Base-by-base conservation (phyloP, 2,888 invertebrate genomes). In the Liodrosophila aerea region DNA sequence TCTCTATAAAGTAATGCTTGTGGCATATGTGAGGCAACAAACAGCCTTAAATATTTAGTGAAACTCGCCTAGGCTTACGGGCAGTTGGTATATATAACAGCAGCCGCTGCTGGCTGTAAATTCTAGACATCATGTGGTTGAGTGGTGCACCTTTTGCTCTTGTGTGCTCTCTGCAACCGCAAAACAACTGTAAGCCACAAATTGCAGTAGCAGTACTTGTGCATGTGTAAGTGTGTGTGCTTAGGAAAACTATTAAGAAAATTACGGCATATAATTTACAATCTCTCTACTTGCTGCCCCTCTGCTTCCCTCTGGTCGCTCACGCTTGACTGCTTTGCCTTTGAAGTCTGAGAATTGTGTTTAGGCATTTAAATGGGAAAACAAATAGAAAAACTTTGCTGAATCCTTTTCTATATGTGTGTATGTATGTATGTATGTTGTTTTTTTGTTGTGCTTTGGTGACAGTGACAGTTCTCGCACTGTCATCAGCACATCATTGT, bases 241-340 rank as follows among this genome's bases (percentile, higher is more conserved):
- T 18, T 36, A 50, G 68, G 63, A 64, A 59, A 80, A 76, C 81
- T 80, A 80, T 83, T 76, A 80, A 54, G 74, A 71, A 83, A 78
- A 81, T 84, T 65, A 64, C 69, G 36, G 72, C 58, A 74, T 57
- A 69, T 77, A 67, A 81, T 72, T 62, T 71, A 61, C 61, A 65
- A 31, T n/a, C 9, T 9, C 36, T 9, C 15, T 36, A 22, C 8
- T 30, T 1, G n/a, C 7, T 34, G 12, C 7, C 3, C n/a, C 53
- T 13, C 12, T 7, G 37, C 47, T 51, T 7, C 13, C 33, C 49
- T 37, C 31, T 8, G 46, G 39, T 13, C 31, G 56, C 56, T 51
- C 44, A 45, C 31, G 63, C 30, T 13, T 29, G n/a, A 41, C 64
- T 70, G 64, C 63, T 68, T n/a, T 68, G 54, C 54, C 58, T 71